phyloP scores from a whole-genome alignment of 2,113 vertebrate species.

The Vicugna pacos region DNA sequence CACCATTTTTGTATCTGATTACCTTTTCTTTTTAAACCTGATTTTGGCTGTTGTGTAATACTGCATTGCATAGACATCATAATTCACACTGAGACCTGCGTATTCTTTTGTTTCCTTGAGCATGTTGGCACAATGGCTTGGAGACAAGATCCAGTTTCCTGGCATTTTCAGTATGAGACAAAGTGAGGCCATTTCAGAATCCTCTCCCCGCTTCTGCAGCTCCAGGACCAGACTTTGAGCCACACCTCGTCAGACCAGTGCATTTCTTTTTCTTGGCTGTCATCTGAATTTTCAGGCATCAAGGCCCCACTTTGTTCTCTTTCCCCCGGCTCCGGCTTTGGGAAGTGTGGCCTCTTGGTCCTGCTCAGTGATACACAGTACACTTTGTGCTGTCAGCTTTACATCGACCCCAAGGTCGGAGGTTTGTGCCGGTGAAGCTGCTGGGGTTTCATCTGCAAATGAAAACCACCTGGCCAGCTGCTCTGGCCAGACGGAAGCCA shows the following conservation, averaged over 20 bases:
- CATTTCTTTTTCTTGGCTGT: neutral
- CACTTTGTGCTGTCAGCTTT: neutral
- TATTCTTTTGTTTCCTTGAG: neutral
- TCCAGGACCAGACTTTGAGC: neutral
- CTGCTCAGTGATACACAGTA: neutral
- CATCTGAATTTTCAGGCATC: neutral
- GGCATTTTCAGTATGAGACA: neutral
- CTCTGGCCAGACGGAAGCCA: neutral
- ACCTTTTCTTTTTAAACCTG: neutral
- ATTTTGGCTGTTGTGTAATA: neutral
- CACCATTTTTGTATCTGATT: neutral
- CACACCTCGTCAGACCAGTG: neutral
- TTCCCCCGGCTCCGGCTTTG: neutral
- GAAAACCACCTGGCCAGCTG: conserved; percentile 63
- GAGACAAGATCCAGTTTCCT: fast-evolving
- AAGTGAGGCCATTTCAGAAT: fast-evolving
- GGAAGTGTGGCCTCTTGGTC: conserved; percentile 4
- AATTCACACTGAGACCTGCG: neutral
- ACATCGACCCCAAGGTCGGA: neutral
- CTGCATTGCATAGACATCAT: fast-evolving
- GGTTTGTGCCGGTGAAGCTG: neutral
- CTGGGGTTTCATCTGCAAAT: conserved; percentile 51
- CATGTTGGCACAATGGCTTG: fast-evolving
- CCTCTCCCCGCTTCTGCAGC: neutral
- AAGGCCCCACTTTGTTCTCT: conserved; percentile 25